These are phyloP conservation scores for Cydia fagiglandana DNA, from an alignment of 1,140 invertebrate species.

Conservation along the genomic window DNA sequence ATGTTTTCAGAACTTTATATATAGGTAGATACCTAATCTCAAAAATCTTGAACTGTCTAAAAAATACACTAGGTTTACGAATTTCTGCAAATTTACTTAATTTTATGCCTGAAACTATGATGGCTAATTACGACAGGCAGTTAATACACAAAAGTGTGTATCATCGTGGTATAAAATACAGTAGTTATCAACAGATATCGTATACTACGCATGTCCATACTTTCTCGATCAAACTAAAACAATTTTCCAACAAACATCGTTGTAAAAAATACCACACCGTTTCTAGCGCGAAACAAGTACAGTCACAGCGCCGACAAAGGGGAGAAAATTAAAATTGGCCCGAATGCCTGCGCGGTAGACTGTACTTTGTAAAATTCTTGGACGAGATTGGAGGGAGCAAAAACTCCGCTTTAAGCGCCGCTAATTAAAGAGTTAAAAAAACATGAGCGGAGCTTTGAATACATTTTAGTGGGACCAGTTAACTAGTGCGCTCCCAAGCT, in stretches of 20 bases:
- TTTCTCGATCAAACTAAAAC: not conserved
- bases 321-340: constrained; percentile 6
- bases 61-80: too few species aligned
- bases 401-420: not conserved
- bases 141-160: too few species aligned
- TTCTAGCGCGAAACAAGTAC: constrained; percentile 2
- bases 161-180: too few species aligned
- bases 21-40: too few species aligned
- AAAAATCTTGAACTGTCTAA: too few species aligned
- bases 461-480: constrained; percentile 3
- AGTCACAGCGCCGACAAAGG: not conserved
- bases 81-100: too few species aligned
- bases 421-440: constrained; percentile 21
- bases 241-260: not conserved
- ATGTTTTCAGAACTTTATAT: too few species aligned
- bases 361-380: constrained; percentile 13
- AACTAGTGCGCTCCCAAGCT: not conserved
- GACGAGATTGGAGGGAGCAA: constrained; percentile 13
- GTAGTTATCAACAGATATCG: not conserved
- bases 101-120: too few species aligned
- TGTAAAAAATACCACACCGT: not conserved
- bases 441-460: constrained; percentile 9
- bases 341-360: not conserved
- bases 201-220: not conserved
- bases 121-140: too few species aligned